Base-by-base conservation (phyloP, 2,888 invertebrate genomes). In the Melanotus villosus region DNA sequence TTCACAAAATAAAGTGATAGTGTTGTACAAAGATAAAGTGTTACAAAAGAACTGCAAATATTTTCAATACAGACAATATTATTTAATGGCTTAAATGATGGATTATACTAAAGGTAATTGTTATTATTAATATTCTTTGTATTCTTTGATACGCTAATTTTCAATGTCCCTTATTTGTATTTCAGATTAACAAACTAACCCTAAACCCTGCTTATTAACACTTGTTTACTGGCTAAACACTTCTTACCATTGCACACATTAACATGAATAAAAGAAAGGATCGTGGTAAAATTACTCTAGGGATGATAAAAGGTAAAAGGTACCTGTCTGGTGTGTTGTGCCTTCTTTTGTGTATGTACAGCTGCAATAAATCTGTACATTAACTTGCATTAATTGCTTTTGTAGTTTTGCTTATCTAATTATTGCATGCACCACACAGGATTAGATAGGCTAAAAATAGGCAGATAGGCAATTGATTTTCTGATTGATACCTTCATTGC, bases 251-350 rank as follows among this genome's bases (percentile, higher is more conserved):
- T 14, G 2, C 32, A 21, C 14, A 32, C 52, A 18, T 34, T 26
- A 71, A 60, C 65, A 75, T 75, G 75, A 68, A 64, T 65, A 82
- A 80, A 78, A 79, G 79, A 79, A 77, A 75, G 68, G 79, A 81
- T 70, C 79, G 81, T 79, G 80, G 81, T 79, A 84, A 84, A 83
- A 81, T 83, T 73, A 81, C 83, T 63, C 79, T 84, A 78, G 83
- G 82, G 77, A 84, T 83, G 83, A 75, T 84, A 76, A 84, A 83
- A 84, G 84, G 84, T 84, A 84, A 82, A 74, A 81, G 78, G 68
- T 72, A 68, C 59, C 34, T 65, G 81, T 81, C 79, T 80, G 75
- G 77, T 78, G 79, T 79, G 77, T 73, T 78, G 78, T 75, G 52
- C 63, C 57, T 67, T 72, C 18, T 63, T 65, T 50, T 60, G 19